Evolutionary conservation across 2,113 vertebrate species (phyloP), one percentile per base, ranked within the genome.

Genomic region (Protobothrops mucrosquamatus): DNA sequence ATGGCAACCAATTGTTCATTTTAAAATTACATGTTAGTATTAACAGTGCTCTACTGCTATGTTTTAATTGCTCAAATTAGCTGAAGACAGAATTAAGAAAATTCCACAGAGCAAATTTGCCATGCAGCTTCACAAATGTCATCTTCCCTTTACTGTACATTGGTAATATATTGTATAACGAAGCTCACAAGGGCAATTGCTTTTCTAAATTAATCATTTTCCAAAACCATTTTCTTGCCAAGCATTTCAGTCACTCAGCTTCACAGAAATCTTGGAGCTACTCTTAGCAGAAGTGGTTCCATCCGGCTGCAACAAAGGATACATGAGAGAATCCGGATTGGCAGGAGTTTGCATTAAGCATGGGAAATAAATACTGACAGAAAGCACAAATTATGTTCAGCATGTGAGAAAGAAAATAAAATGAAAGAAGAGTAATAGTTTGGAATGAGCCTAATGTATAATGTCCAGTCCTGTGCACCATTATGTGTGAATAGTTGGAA

Each of bases 131-230:
- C 85, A 86, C 93, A 94, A 92, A 74, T 92, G 54, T 94, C 87
- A 90, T 43, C 56, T 74, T 39, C 61, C 39, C 56, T 89, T 54
- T 29, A 81, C 74, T 81, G 15, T 92, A 34, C 85, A 88, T 24
- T 81, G 57, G 57, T 90, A 87, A 26, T 95, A 61, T 88, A 95
- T 90, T 95, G 59, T 22, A 94, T 89, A 91, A 93, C 95, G 20
- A 74, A 9, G 0, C 56, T 95, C 39, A 46, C 54, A 20, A 93
- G 26, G 64, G 89, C 43, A 94, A 91, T 87, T 94, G 61, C 92
- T 95, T 95, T 94, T 69, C 88, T 95, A 69, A 94, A 90, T 15
- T 88, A 94, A 94, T 91, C 91, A 22, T 93, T 95, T 95, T 43
- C 91, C 91, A 92, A 43, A 56, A 87, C 69, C 91, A 3, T 89